phyloP scores from a whole-genome alignment of 2,888 invertebrate genomes.

The Tenthredo scrophulariae region DNA sequence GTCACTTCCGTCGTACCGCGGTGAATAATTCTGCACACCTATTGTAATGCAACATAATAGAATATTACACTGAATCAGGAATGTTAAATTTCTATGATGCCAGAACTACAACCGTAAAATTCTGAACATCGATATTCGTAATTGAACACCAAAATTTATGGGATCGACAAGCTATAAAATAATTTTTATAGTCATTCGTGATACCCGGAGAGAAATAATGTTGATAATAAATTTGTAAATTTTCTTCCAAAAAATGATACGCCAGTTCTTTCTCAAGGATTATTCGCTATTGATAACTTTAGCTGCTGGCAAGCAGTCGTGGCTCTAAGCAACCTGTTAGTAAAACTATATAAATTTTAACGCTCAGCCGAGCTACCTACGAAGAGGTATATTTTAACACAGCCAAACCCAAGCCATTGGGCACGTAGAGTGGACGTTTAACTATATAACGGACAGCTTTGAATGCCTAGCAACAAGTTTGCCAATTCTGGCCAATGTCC shows the following conservation, averaged over 20 bases:
- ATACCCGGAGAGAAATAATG: neutral
- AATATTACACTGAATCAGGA: neutral
- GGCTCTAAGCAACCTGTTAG: conserved; percentile 29
- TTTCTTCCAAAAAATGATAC: neutral
- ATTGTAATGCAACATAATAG: conserved; percentile 9
- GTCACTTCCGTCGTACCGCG: conserved; percentile 25
- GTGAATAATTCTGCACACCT: neutral
- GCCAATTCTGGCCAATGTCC: conserved; percentile 38
- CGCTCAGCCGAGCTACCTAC: conserved; percentile 15
- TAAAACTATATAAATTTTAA: conserved; percentile 28
- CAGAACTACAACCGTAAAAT: neutral
- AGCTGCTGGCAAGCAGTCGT: neutral
- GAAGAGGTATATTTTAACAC: conserved; percentile 18
- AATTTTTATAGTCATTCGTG: neutral
- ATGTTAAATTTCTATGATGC: neutral
- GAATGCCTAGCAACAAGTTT: conserved; percentile 69
- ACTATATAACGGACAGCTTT: conserved; percentile 66
- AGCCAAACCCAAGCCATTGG: conserved; percentile 19
- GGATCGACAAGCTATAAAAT: neutral
- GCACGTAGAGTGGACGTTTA: conserved; percentile 54
- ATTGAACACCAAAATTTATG: neutral
- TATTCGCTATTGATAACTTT: conserved; percentile 18
- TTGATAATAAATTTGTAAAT: neutral
- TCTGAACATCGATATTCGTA: neutral
- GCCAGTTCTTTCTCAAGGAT: conserved; percentile 6